Evolutionary conservation across 37 sponge, comb jelly and placozoan genomes (phyloP).

Genomic region (Bolinopsis microptera): DNA sequence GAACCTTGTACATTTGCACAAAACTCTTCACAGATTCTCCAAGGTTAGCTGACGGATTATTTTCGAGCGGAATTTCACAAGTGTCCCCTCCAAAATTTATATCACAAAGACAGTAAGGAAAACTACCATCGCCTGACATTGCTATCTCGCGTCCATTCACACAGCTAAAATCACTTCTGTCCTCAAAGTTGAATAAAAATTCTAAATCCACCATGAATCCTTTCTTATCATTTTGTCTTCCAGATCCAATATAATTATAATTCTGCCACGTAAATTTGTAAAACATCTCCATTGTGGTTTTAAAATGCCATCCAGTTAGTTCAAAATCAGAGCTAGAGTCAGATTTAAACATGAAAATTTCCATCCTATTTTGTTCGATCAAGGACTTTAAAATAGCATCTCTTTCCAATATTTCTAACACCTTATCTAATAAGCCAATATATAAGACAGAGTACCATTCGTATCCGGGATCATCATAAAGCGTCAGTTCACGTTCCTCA

Average conservation of each 20-base stretch:
- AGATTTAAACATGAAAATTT: not conserved
- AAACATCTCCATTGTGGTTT: not conserved
- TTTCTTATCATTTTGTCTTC: too few relatives aligned
- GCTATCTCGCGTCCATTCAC: not conserved
- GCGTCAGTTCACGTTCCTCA: not conserved
- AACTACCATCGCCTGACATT: not conserved
- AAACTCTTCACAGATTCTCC: not conserved
- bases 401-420: not conserved
- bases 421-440: not conserved
- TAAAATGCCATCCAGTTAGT: not conserved
- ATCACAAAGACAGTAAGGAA: not conserved
- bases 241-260: too few relatives aligned
- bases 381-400: not conserved
- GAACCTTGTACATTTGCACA: not conserved
- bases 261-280: too few relatives aligned
- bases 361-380: not conserved
- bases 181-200: slow-evolving; percentile 18
- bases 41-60: not conserved
- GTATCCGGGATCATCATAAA: not conserved
- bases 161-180: not conserved
- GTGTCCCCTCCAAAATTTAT: not conserved
- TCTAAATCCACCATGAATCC: not conserved
- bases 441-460: not conserved
- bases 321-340: not conserved
- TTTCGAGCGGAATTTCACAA: not conserved